Evolutionary conservation across 2,888 invertebrate species (phyloP), one percentile per base, ranked within the genome.

Genomic region (Cosmopolites sordidus): DNA sequence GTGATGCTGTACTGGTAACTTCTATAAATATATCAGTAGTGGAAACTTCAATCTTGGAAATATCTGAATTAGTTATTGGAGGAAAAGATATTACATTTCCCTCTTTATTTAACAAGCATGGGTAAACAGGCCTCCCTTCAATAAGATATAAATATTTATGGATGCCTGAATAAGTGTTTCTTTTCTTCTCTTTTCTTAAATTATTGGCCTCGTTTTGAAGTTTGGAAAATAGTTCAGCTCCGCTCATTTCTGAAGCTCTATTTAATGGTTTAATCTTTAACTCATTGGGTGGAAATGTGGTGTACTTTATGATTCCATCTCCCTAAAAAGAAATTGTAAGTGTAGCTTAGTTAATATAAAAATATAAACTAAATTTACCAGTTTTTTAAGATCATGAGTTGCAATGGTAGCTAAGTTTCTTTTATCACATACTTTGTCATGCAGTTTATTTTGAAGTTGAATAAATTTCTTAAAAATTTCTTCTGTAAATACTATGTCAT

Each of bases 1-100:
- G 79, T 0, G 81, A 83, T 1, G 78, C 70, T 40, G 83, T 79
- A 43, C 89, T 87, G 1, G 89, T 90, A 53, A 91, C 87, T 71
- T 91, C 91, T 11, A 90, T 72, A 3, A 91, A 72, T 71, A 91
- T 82, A 6, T 79, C 73, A 51, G 78, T 83, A 16, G 84, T 87
- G 0, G 78, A 78, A 16, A 74, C 64, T 0, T 85, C 82, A 76
- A 90, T 86, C 87, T 87, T 91, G 1, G 89, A 86, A 57, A 80
- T 75, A 47, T 91, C 89, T 51, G 87, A 84, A 73, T 92, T 92
- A 15, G 91, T 91, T 62, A 92, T 87, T 0, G 92, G 92, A 9
- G 92, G 91, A 68, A 92, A 87, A 37, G 91, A 91, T 64, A 92
- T 85, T 1, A 89, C 86, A 56, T 77, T 79, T 1, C 79, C 79